Percentiles rank a stretch among this genome's conserved stretches.
Evolutionary conservation across 2,113 vertebrate genomes (phyloP).

Genomic region (Apaloderma vittatum): DNA sequence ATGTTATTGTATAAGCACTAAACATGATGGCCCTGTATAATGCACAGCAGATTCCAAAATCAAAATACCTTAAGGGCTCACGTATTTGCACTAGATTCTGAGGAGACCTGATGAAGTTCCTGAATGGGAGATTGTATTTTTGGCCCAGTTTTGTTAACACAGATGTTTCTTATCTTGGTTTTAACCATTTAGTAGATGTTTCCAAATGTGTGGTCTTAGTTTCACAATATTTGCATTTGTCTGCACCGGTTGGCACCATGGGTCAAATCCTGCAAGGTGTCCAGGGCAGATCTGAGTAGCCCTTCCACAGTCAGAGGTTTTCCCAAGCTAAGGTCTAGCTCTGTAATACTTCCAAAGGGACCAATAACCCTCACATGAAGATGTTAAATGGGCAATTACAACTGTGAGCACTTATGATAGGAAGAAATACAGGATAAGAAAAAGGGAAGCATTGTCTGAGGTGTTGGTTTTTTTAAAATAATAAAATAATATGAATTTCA

Average conservation of each 20-base stretch:
- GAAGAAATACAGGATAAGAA: not conserved
- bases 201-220: not conserved
- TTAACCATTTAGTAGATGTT: not conserved
- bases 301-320: not conserved
- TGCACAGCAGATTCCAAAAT: not conserved
- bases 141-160: not conserved
- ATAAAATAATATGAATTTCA: not conserved
- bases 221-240: not conserved
- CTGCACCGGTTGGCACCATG: fast-evolving
- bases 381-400: not conserved
- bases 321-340: not conserved
- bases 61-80: not conserved
- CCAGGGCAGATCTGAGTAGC: not conserved
- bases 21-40: not conserved
- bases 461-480: not conserved
- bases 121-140: not conserved
- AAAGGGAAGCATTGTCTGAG: not conserved
- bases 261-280: not conserved
- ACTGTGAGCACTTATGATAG: not conserved
- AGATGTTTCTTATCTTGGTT: not conserved
- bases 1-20: not conserved
- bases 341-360: not conserved
- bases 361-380: not conserved
- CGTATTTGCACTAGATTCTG: not conserved
- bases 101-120: not conserved